These are phyloP conservation scores for Drosophila paramelanica DNA, from an alignment of 2,888 invertebrate genomes.

Conservation along the genomic window DNA sequence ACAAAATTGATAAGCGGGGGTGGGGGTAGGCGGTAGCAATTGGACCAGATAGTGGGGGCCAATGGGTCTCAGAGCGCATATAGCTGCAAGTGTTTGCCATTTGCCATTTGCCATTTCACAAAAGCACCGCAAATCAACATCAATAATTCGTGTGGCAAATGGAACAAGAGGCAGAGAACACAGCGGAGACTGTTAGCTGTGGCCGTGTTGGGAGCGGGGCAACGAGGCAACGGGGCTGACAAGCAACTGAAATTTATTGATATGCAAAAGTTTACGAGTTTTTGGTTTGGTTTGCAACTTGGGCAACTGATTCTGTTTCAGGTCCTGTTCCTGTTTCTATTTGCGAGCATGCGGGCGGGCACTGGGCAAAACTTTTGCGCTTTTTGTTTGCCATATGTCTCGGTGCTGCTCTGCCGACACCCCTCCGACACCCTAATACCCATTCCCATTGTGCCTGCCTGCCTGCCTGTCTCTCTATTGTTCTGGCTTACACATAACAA, in stretches of 20 bases:
- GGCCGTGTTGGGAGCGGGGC: neutral
- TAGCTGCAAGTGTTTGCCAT: conserved; percentile 58
- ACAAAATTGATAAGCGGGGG: conserved; percentile 6
- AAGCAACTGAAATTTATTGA: conserved; percentile 71
- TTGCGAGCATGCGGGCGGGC: conserved; percentile 46
- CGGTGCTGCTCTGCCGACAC: conserved; percentile 2
- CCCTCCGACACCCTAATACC: neutral
- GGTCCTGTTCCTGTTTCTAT: conserved; percentile 17
- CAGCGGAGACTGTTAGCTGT: neutral
- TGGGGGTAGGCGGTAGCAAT: neutral
- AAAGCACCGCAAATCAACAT: conserved; percentile 77
- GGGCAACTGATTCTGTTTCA: conserved; percentile 51
- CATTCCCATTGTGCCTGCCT: neutral
- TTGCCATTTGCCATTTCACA: conserved; percentile 54
- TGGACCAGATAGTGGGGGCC: conserved; percentile 8
- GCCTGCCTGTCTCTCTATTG: conserved; percentile 50
- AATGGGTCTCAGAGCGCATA: conserved; percentile 6
- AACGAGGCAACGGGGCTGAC: neutral
- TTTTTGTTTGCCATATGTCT: conserved; percentile 54
- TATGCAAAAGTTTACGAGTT: conserved; percentile 78
- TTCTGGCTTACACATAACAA: conserved; percentile 68
- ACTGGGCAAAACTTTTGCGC: conserved; percentile 45
- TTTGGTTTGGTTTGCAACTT: conserved; percentile 60
- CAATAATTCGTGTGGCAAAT: conserved; percentile 69
- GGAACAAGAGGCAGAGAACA: conserved; percentile 24